Base-by-base conservation (phyloP, 1,140 invertebrate species). In the Odontomachus brunneus region DNA sequence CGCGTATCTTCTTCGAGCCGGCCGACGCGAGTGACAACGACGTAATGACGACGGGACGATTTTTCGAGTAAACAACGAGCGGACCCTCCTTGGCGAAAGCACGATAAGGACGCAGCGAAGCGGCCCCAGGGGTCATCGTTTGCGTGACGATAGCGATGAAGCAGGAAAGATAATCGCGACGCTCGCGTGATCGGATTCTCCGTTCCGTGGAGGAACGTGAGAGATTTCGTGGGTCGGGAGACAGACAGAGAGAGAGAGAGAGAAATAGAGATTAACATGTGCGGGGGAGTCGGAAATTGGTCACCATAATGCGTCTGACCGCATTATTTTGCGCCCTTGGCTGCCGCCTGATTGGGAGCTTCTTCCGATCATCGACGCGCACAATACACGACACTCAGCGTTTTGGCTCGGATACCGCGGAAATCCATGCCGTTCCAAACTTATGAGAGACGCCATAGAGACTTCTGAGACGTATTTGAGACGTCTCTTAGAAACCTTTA, bases 61-160 rank as follows among this genome's bases (percentile, higher is more conserved):
- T n/a, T 84, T 84, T 81, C 29, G 65, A 48, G 65, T 73, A 66
- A 88, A 86, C 22, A 74, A 51, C 38, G n/a, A 51, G 66, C 26
- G 49, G n/a, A 57, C 51, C 81, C 60, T 71, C 49, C 26, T n/a
- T 55, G 66, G 80, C 29, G 80, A 69, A 83, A 88, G 89, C 75
- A 24, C 14, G 88, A 89, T 89, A 89, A 89, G 78, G 65, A 84
- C 55, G 63, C 66, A 59, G 38, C 72, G 59, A 67, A 74, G 83
- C 81, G 73, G 0, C 44, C 44, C 22, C 65, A 29, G 48, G 80
- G 88, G 88, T 90, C 89, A 90, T 67, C 69, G 90, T 67, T 69
- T 33, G 71, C 51, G 59, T 78, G 55, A 82, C 14, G 81, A 87
- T 74, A 85, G 66, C 22, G 82, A 53, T 19, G n/a, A 38, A 53